These are phyloP conservation scores for Sula dactylatra DNA, from an alignment of 2,113 vertebrate species.

Conservation along the genomic window DNA sequence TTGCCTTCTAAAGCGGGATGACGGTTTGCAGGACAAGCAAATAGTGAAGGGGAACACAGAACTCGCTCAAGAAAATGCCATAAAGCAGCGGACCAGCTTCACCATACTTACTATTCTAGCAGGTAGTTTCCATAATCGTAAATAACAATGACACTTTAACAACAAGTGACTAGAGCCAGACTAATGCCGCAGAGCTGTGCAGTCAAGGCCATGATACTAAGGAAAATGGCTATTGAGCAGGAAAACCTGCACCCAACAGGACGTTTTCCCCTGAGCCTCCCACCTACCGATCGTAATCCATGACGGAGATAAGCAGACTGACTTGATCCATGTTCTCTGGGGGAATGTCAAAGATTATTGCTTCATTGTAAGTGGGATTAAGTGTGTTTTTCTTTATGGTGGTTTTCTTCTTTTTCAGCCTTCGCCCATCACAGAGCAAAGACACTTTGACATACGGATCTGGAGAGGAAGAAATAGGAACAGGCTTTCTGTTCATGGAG, in stretches of 20 bases:
- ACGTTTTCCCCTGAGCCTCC: not conserved
- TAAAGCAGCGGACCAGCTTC: not conserved
- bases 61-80: not conserved
- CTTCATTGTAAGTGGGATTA: conserved; percentile 97
- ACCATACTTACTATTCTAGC: not conserved
- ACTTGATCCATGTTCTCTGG: conserved; percentile 99
- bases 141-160: not conserved
- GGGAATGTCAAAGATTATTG: conserved; percentile 98
- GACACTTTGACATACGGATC: conserved; percentile 99
- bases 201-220: not conserved
- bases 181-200: not conserved
- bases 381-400: conserved; percentile 98
- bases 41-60: not conserved
- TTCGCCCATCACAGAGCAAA: conserved; percentile 92
- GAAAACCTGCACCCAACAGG: not conserved
- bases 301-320: conserved; percentile 95
- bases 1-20: not conserved
- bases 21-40: not conserved
- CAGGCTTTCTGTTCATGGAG: not conserved
- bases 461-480: not conserved
- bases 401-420: conserved; percentile 98
- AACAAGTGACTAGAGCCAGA: not conserved
- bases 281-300: conserved; percentile 95
- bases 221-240: not conserved
- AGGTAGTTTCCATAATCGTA: not conserved